Base-by-base conservation (phyloP, 2,797 vertebrate species). In the Sitta carolinensis region DNA sequence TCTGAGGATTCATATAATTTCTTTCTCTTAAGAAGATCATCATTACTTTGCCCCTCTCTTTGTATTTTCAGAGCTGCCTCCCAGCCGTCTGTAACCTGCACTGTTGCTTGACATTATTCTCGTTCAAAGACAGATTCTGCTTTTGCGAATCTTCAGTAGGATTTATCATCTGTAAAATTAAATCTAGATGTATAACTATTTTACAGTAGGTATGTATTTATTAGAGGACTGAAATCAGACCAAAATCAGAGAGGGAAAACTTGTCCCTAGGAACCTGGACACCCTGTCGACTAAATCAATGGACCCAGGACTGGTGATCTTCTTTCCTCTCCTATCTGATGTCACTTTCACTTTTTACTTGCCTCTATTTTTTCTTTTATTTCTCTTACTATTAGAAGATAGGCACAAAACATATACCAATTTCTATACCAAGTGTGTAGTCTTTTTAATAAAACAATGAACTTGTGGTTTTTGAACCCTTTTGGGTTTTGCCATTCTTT, bases 271-370 rank as follows among this genome's bases (percentile, higher is more conserved):
- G 16, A n/a, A 7, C 19, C 18, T 51, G 58, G 14, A n/a, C 16
- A 51, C 6, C 4, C 16, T 3, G 1, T 51, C 0, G 1, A 10
- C 9, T 17, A n/a, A 42, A 45, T n/a, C 4, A 22, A 15, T 51
- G 19, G 51, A 57, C 18, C 7, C 32, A 43, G 38, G 13, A 17
- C 38, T 36, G 8, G n/a, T 25, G 45, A 52, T 25, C 19, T 50
- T 45, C 47, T 23, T 58, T 58, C 45, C 13, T 45, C 29, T 45
- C 11, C 29, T 20, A 9, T 25, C 23, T 66, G 11, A 34, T 30
- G 17, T 25, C 23, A 45, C 38, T 59, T 40, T 74, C 29, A 30
- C 3, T 7, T 8, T 66, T 23, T 59, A 11, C 32, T 66, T 80
- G 16, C 29, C 25, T 80, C 47, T 34, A 34, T 72, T 38, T 59